Percentiles rank a stretch among this genome's conserved stretches.
Evolutionary conservation across 2,797 vertebrate genomes (phyloP).

Genomic region (Amazona finschi): DNA sequence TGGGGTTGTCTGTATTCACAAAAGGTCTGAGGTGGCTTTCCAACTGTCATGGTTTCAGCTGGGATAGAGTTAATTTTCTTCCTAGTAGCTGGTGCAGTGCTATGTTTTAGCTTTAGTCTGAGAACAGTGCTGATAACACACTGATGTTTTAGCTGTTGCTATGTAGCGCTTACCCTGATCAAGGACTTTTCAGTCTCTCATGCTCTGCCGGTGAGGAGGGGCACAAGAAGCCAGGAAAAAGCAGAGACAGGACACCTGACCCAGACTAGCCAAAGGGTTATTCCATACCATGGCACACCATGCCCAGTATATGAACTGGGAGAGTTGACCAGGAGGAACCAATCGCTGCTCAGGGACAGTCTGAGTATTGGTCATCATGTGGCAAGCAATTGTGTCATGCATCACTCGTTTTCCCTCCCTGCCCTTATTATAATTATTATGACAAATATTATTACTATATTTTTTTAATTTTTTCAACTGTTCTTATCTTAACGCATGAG

Average conservation of each 20-base stretch:
- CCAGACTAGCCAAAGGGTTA: not conserved
- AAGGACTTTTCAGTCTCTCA: not conserved
- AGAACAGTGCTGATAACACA: not conserved
- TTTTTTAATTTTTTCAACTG: not conserved
- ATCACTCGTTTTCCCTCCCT: not conserved
- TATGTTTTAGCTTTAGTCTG: not conserved
- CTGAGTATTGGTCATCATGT: not conserved
- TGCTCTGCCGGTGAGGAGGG: not conserved
- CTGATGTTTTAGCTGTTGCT: not conserved
- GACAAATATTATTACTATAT: not conserved
- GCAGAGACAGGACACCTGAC: not conserved
- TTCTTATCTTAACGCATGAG: not conserved
- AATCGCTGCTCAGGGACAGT: not conserved
- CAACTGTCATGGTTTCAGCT: not conserved
- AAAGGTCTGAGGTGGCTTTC: not conserved
- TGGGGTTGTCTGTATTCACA: not conserved
- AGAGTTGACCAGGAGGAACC: not conserved
- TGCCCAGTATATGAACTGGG: not conserved
- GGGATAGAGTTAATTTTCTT: not conserved
- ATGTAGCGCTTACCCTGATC: not conserved
- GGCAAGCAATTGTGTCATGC: not conserved
- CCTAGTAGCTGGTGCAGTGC: not conserved
- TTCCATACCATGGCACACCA: not conserved
- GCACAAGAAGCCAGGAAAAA: not conserved
- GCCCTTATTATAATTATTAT: not conserved